These are phyloP conservation scores for Ceuthmochares aereus DNA, from an alignment of 2,113 vertebrate species.

Conservation along the genomic window DNA sequence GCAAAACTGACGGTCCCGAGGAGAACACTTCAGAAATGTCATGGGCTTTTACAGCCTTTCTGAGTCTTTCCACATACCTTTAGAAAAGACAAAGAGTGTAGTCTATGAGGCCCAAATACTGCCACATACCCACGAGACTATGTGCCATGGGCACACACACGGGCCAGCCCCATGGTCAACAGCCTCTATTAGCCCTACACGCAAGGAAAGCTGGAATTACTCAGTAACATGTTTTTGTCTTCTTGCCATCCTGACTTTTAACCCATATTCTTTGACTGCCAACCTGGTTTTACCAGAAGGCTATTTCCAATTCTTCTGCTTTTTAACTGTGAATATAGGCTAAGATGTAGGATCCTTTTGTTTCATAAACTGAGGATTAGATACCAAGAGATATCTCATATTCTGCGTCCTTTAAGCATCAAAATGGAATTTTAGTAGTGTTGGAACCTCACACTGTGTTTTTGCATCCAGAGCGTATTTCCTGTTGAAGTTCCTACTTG, in stretches of 20 bases:
- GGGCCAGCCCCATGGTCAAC: not conserved
- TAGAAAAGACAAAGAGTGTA: not conserved
- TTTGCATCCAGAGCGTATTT: not conserved
- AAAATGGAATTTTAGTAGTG: not conserved
- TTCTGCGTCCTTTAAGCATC: not conserved
- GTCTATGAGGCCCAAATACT: not conserved
- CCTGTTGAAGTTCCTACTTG: not conserved
- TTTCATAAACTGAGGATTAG: not conserved
- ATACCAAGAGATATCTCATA: not conserved
- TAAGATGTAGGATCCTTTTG: not conserved
- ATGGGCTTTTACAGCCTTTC: not conserved
- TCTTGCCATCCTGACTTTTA: not conserved
- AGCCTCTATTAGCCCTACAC: not conserved
- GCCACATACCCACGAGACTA: not conserved
- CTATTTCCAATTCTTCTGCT: not conserved
- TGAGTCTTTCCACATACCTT: not conserved
- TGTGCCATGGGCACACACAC: rapidly evolving
- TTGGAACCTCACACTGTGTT: not conserved
- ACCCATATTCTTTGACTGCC: not conserved
- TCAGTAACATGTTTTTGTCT: rapidly evolving
- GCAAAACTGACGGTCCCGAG: not conserved
- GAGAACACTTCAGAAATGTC: not conserved
- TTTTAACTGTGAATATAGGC: not conserved
- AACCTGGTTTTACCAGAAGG: not conserved
- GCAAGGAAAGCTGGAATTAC: not conserved